A percentile compares a stretch with the other conserved stretches of the same genome.
Conservation (phyloP, 1,140 invertebrate species). For the Zaprionus lachaisei region DNA sequence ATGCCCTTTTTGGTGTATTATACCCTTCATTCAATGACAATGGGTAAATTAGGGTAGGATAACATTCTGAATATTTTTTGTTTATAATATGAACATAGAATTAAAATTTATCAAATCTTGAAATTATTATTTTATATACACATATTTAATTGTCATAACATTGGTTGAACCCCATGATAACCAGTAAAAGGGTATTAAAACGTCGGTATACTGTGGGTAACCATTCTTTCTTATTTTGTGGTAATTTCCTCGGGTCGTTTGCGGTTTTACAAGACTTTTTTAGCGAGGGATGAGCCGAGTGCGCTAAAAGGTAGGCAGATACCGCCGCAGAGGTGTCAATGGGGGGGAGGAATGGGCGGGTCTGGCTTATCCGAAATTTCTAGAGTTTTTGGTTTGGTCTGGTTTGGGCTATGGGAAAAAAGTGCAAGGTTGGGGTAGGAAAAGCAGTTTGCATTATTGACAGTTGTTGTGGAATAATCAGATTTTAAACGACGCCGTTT, state of each 20-base stretch:
- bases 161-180: too few relatives aligned
- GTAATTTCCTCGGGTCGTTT: constrained; percentile 80
- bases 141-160: too few relatives aligned
- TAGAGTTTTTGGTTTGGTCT: constrained; percentile 1
- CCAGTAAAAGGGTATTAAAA: neutral
- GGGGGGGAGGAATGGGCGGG: neutral
- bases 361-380: constrained; percentile 7
- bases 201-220: constrained; percentile 27
- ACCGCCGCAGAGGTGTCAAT: neutral
- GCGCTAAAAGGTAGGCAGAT: neutral
- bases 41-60: neutral
- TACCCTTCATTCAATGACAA: constrained; percentile 11
- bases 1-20: neutral
- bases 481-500: constrained; percentile 78
- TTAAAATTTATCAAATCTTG: too few relatives aligned
- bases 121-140: too few relatives aligned
- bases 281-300: neutral
- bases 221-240: constrained; percentile 60
- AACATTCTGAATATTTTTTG: neutral
- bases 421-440: constrained; percentile 1
- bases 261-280: constrained; percentile 51
- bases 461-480: constrained; percentile 82
- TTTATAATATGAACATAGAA: too few relatives aligned
- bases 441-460: constrained; percentile 73
- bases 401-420: neutral